Evolutionary conservation across 2,113 vertebrate genomes (phyloP), one percentile per base, ranked within the genome.

Genomic region (Ornithorhynchus anatinus): DNA sequence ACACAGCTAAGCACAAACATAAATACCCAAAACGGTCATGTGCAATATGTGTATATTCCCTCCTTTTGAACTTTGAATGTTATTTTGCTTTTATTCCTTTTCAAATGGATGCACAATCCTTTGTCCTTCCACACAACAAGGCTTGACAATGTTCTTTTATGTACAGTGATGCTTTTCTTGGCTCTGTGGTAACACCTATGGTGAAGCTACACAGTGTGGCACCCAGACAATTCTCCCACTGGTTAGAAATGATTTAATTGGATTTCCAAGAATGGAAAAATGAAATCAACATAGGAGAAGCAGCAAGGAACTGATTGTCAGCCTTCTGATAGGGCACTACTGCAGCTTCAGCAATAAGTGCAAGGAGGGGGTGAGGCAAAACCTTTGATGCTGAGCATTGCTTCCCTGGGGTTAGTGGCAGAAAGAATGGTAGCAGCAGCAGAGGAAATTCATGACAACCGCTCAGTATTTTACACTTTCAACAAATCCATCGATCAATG

Each of bases 241-340:
- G 80, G 48, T 56, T 63, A 81, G 66, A 60, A 69, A 83, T 63
- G 52, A 9, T 86, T 84, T 86, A 80, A 89, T 69, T 85, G 77
- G 35, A 72, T 77, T 74, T 81, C 81, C 66, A 81, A 86, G 75
- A 73, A 27, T 47, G 50, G 62, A n/a, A 37, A 69, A 65, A 62
- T 32, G 64, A 75, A 50, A 66, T 53, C 64, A 66, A 35, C 25
- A 75, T 38, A 56, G 79, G 76, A n/a, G 75, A 42, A 62, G 32
- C 0, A 72, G 40, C 72, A 69, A 72, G 77, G 22, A 51, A 73
- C 45, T 85, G 82, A 79, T 70, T 88, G 77, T 74, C 77, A 75
- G 62, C 36, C 66, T 38, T 73, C 27, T 52, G 62, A 62, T 42
- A 62, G 72, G 65, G 63, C 19, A 12, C n/a, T 17, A 19, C 38